Evolutionary conservation across 2,113 vertebrate genomes (phyloP), one percentile per base, ranked within the genome.

Genomic region (Struthio camelus): DNA sequence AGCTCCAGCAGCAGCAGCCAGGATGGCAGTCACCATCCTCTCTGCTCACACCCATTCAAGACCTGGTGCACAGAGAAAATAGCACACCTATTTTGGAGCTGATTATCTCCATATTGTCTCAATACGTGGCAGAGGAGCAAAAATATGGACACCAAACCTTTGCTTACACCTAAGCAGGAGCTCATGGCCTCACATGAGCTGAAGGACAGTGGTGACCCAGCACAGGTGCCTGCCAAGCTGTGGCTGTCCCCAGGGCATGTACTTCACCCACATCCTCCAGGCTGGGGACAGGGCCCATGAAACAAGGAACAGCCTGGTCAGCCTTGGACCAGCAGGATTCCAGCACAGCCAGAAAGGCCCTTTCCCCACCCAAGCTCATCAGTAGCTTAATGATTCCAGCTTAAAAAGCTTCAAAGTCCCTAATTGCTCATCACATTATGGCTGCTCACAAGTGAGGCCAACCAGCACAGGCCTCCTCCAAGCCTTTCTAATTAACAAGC

Each of bases 381-480:
- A 75, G 71, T 40, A 94, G 67, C 82, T 83, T 95, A 95, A 97
- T 67, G 94, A 90, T 51, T 89, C 67, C 56, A 9, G 3, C 85
- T 82, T 82, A 62, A 96, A 96, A 91, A 78, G 59, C 87, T 91
- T 32, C 90, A 20, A 38, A 95, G 73, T 61, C 93, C 78, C 93
- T 91, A 84, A 97, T 93, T 90, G 0, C 95, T 93, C 83, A 71
- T 96, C 94, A 40, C 54, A 89, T 80, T 67, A 82, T 0, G 2
- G 79, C 93, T 93, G 91, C 93, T 93, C 96, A 87, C 66, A 53
- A 96, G 94, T 24, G 70, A 96, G 94, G 77, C 91, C 90, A 95
- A 80, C 65, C 75, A 72, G 90, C 27, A 78, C 80, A 80, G 86
- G 86, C 88, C 96, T 91, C 90, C 81, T 83, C 0, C 0, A 94